phyloP scores from a whole-genome alignment of 2,888 invertebrate species.

The Mechanitis messenoides region DNA sequence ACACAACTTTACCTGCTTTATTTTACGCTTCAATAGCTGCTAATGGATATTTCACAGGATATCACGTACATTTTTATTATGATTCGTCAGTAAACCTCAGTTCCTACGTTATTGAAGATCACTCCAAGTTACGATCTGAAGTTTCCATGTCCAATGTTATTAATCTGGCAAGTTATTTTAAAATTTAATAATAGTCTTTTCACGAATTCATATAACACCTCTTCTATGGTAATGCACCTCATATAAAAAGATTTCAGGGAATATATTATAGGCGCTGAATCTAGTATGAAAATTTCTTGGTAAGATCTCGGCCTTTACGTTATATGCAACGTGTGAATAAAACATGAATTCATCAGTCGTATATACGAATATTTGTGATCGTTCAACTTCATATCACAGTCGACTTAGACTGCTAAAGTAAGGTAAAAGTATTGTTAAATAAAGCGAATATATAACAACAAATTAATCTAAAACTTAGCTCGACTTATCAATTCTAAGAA shows the following conservation, averaged over 20 bases:
- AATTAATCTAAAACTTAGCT: neutral
- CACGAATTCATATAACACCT: neutral
- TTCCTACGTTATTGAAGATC: conserved; percentile 58
- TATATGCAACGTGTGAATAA: conserved; percentile 62
- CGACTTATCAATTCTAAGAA: conserved; percentile 7
- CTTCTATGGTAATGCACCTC: neutral
- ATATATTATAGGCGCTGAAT: conserved; percentile 39
- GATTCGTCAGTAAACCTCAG: conserved; percentile 53
- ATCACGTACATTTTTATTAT: conserved; percentile 59
- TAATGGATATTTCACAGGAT: conserved; percentile 60
- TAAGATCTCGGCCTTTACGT: conserved; percentile 38
- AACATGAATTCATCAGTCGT: conserved; percentile 68
- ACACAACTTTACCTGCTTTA: conserved; percentile 48
- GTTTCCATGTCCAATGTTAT: conserved; percentile 51
- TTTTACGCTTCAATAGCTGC: conserved; percentile 54
- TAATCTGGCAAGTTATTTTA: conserved; percentile 29
- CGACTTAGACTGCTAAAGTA: neutral
- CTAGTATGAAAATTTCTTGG: conserved; percentile 42
- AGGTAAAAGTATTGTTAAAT: neutral
- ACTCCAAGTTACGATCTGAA: conserved; percentile 53
- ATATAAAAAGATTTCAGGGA: conserved; percentile 2
- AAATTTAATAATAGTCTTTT: neutral
- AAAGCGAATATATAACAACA: neutral
- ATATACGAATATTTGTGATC: conserved; percentile 40
- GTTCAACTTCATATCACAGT: neutral